Base-by-base conservation (phyloP, 2,797 vertebrate species). In the Megalops cyprinoides region DNA sequence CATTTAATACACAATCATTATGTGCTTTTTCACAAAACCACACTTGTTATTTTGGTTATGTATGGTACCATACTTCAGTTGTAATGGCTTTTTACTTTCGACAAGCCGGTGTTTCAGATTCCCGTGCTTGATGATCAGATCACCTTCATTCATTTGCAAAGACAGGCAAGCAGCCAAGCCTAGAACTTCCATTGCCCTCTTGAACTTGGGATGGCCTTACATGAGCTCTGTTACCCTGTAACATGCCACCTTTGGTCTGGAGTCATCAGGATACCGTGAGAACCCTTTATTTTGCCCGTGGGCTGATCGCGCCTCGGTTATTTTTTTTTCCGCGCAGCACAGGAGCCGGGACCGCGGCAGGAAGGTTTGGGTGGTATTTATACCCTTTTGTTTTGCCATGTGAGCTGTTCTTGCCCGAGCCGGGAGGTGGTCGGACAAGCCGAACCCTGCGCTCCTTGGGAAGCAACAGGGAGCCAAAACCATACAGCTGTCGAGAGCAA, bases 1-100 rank as follows among this genome's bases (percentile, higher is more conserved):
- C 85, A 89, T 91, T 91, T 91, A 91, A 91, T 90, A 88, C 89
- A 83, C 83, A 85, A 85, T 91, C 88, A 93, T 93, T 91, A 91
- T 89, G 89, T 89, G 84, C 86, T 89, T 81, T 88, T 91, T 88
- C 85, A 89, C 85, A 84, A 86, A 93, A 91, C 91, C 93, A 88
- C 93, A 93, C 87, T 87, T 87, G 89, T 90, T 89, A 93, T 89
- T 91, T 88, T 51, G 86, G 91, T 92, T 91, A 88, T 88, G 88
- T 89, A 87, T 81, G 83, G 80, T 78, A 88, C 90, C 88, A 82
- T 86, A 85, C 81, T 83, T 62, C 76, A 69, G 69, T 83, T 79
- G 85, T 86, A 86, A 85, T 85, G 75, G 82, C 81, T 58, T 85
- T n/a, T 77, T 5, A 0, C 81, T 89, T 84, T 79, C 77, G 82